Conservation (phyloP, 2,113 vertebrate genomes). For the human (Homo sapiens) region GRCh38 chr2:145661001-145661500, state of each 20-base stretch:
- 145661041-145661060: neutral
- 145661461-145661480: neutral
- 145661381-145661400: neutral
- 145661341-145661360: neutral
- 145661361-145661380: neutral
- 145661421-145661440: neutral
- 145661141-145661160: neutral
- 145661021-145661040: neutral
- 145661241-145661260: slow-evolving; percentile 35
- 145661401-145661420: neutral
- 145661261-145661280: neutral
- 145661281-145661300: neutral
- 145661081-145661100: neutral
- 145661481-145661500: neutral
- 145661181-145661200: neutral
- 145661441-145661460: neutral
- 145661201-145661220: neutral
- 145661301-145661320: neutral
- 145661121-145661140: neutral
- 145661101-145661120: neutral
- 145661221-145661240: neutral
- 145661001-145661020: slow-evolving; percentile 8
- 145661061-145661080: neutral
- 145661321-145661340: neutral
- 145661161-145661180: slow-evolving; percentile 35